phyloP scores from a whole-genome alignment of 2,113 vertebrate species.

The Cebidichthys violaceus region DNA sequence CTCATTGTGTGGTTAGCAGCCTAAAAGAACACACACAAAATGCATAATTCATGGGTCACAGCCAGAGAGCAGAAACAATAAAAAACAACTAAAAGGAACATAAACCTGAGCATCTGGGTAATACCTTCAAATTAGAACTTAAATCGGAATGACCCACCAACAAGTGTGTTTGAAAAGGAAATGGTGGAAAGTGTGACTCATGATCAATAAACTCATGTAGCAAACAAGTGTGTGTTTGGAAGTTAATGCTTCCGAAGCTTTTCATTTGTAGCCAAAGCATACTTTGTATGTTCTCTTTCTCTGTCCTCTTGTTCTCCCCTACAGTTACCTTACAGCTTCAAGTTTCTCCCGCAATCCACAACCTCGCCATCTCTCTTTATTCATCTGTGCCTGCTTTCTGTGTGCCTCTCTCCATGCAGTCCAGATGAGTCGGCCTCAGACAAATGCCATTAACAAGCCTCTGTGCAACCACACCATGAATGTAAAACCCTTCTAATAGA shows the following conservation, averaged over 20 bases:
- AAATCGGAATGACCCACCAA: neutral
- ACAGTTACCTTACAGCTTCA: neutral
- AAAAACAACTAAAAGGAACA: neutral
- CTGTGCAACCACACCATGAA: neutral
- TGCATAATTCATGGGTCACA: neutral
- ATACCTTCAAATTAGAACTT: neutral
- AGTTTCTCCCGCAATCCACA: neutral
- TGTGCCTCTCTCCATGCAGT: neutral
- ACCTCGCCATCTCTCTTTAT: neutral
- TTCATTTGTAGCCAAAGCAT: neutral
- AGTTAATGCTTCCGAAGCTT: neutral
- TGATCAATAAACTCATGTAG: neutral
- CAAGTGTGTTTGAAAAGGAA: neutral
- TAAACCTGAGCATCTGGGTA: neutral
- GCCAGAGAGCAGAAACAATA: neutral
- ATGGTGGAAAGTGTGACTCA: conserved; percentile 16
- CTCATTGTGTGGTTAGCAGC: neutral
- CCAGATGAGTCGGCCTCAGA: neutral
- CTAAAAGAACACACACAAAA: neutral
- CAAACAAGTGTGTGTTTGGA: neutral
- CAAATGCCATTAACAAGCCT: neutral
- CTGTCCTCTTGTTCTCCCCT: neutral
- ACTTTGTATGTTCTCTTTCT: too few species aligned
- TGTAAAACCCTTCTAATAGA: neutral
- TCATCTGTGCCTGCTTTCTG: neutral